Evolutionary conservation across 2,888 invertebrate species (phyloP), one percentile per base, ranked within the genome.

Genomic region (Alloplasta piceator): DNA sequence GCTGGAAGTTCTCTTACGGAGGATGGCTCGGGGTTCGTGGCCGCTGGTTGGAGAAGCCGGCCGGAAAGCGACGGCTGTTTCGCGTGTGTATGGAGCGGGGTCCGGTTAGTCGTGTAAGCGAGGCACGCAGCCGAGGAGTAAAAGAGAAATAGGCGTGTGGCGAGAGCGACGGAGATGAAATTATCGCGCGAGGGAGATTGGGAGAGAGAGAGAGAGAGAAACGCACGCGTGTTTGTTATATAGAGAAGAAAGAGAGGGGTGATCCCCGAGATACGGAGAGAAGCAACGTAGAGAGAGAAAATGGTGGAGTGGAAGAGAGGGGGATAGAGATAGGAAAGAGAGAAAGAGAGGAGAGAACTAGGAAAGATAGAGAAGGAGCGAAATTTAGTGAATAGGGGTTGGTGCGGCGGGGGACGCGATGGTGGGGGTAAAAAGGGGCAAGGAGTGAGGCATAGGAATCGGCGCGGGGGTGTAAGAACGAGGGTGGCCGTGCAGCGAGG

Each of bases 1-100:
- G 90, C 89, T 88, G 89, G 87, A 90, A 88, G 90, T 89, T 85
- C 87, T 86, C 86, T 86, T 87, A 86, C 87, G 87, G 88, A 89
- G 89, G 87, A 88, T 88, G 85, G 86, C 86, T 88, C 87, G 83
- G 84, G 85, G 84, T 85, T 84, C 16, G 67, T 55, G 56, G 67
- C 67, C 67, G 72, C 72, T 64, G 61, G 83, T 84, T 80, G 70
- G 86, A 86, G 85, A 86, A 86, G 86, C 88, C 86, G 87, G 87
- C 85, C 86, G 87, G 86, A 87, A 86, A 87, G 86, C 86, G 84
- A 83, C 86, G 87, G 87, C 86, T 85, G 87, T 83, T 84, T 84
- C 83, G 83, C 26, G 26, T 26, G 26, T 26, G 26, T 26, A 26
- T 82, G 78, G 87, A 88, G 76, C 78, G 67, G 77, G 64, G 77